Base-by-base conservation (phyloP, 2,113 vertebrate species). In the Sigmodon hispidus region DNA sequence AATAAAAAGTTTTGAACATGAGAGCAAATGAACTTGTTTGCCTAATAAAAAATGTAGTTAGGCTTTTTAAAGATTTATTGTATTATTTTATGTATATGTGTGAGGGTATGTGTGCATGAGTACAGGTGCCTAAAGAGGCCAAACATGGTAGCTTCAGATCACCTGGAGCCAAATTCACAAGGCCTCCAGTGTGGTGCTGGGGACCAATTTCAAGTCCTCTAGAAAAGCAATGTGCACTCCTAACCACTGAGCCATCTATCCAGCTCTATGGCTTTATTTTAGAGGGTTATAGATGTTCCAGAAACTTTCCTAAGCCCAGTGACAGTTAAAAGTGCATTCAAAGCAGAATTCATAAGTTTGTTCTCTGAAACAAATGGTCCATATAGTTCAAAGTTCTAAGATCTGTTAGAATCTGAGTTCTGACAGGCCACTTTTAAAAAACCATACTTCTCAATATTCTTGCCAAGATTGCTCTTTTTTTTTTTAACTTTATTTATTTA, bases 321-420 rank as follows among this genome's bases (percentile, higher is more conserved):
- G 86, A 69, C 43, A 85, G 45, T 52, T 79, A 59, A 59, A 81
- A 29, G 22, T 50, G 7, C 34, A 48, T 34, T 36, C 72, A 83
- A 86, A 81, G 85, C 11, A 77, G 26, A 86, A 72, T 70, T 80
- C 31, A 57, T 40, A 45, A 61, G 15, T 86, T 69, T 92, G 24
- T 80, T 94, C 75, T 84, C 29, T 89, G 34, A 75, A 96, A 91
- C 87, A 92, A 87, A 93, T 22, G 4, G 72, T 45, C 31, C 29
- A 70, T 40, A 8, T 11, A 83, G 16, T 69, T 55, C 61, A 91
- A 85, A 94, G n/a, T 89, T 91, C 91, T 77, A 52, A 73, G 52
- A 69, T n/a, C 24, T 73, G 12, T 69, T 40, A 84, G 87, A 70
- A 17, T 72, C 67, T 80, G 67, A 77, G n/a, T 67, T 29, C 84